Base-by-base conservation (phyloP, 2,113 vertebrate species). In the Egretta garzetta region DNA sequence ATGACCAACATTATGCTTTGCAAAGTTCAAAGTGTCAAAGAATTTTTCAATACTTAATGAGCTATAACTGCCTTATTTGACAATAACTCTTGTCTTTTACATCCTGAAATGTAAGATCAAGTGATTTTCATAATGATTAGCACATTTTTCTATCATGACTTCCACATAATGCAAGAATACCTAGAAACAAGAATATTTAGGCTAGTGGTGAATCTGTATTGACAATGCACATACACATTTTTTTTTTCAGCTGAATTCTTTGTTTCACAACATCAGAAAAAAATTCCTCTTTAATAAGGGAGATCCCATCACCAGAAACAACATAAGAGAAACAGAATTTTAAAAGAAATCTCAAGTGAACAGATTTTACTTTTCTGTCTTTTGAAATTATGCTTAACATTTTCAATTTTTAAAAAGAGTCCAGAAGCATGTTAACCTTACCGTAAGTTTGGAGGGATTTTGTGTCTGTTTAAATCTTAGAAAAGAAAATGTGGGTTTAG, bases 181-280 rank as follows among this genome's bases (percentile, higher is more conserved):
- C 71, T 45, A 82, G 22, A 75, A 94, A 93, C 12, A 23, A 92
- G 62, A 93, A 55, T 71, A 83, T 70, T 88, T 91, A 59, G 45
- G 83, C 64, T 94, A 67, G 18, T 35, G 74, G 12, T 32, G 50
- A 90, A 83, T 83, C 55, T 74, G 37, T 14, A 90, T 27, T 50
- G 56, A 87, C 47, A 89, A 63, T 20, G 15, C 33, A 67, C 32
- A 64, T 11, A 10, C 24, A 22, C 27, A 3, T n/a, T 11, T 41
- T 71, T 71, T 59, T 81, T 50, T 39, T 26, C 26, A 71, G 18
- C 24, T 73, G 33, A 83, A 59, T 62, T 77, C 22, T 86, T 74
- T 63, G n/a, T 72, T 96, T 81, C 26, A 53, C 60, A 77, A 43
- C 49, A 86, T 62, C 12, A 89, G 28, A 67, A 82, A 77, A 68